Percentiles rank a stretch among this genome's conserved stretches.
Evolutionary conservation across 2,113 vertebrate species (phyloP).

Genomic region (Bubalus kerabau): DNA sequence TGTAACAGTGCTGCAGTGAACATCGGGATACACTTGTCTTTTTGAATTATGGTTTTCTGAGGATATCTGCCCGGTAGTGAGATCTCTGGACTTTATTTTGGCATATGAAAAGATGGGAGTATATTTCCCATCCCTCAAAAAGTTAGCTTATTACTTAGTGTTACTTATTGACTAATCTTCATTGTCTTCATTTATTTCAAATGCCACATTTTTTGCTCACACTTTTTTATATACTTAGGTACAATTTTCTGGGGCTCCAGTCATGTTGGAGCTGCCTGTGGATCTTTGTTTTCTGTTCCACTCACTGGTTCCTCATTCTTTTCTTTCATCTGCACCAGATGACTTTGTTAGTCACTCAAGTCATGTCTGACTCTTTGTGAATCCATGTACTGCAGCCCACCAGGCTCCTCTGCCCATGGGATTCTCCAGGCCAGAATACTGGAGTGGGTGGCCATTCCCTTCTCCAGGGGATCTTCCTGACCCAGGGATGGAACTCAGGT

Average conservation of each 20-base stretch:
- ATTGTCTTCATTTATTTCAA: neutral
- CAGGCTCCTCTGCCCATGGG: neutral
- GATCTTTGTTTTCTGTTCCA: neutral
- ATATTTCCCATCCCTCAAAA: neutral
- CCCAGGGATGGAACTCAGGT: neutral
- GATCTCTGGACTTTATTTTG: neutral
- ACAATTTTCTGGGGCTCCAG: neutral
- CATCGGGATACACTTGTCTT: neutral
- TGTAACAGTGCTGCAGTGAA: neutral
- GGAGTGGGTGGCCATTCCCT: neutral
- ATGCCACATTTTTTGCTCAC: neutral
- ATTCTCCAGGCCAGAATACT: neutral
- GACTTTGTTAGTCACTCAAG: neutral
- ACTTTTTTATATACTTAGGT: neutral
- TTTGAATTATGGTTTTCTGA: neutral
- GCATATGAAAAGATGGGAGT: neutral
- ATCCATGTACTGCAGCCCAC: neutral
- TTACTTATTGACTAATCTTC: neutral
- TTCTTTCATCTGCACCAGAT: too few species aligned
- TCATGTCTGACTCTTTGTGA: neutral
- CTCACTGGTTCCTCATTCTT: accelerated
- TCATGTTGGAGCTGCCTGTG: neutral
- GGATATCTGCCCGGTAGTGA: neutral
- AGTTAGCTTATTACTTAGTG: neutral
- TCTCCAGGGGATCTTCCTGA: neutral